Evolutionary conservation across 1,140 invertebrate genomes (phyloP).

Genomic region (Mercenaria mercenaria): DNA sequence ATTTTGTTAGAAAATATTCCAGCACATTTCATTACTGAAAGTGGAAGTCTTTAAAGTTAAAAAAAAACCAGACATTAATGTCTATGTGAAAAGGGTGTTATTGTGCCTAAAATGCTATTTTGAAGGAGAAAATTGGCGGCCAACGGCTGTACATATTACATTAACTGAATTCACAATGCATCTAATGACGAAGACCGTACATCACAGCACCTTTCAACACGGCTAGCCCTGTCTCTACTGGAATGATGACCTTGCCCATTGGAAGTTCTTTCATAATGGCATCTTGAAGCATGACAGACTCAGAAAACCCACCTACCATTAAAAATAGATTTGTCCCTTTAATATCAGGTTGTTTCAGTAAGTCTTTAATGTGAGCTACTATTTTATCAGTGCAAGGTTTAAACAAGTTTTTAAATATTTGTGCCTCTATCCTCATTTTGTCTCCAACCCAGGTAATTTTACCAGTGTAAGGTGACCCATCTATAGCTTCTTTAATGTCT

Average conservation of each 20-base stretch:
- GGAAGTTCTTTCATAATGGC: constrained; percentile 45
- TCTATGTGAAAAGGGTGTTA: no score
- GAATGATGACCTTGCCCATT: constrained; percentile 28
- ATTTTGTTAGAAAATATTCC: no score
- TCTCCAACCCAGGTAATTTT: constrained; percentile 45
- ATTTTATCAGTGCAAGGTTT: constrained; percentile 50
- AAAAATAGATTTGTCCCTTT: constrained; percentile 38
- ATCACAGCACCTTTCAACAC: constrained; percentile 61
- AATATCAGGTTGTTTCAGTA: constrained; percentile 31
- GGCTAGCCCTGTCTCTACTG: constrained; percentile 9
- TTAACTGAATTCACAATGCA: no score
- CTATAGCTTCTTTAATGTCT: constrained; percentile 36
- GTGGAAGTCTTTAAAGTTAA: no score
- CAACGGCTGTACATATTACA: no score
- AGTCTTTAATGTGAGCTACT: constrained; percentile 26
- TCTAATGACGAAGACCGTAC: constrained; percentile 49
- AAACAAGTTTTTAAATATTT: constrained; percentile 47
- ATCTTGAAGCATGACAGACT: constrained; percentile 46
- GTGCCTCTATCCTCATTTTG: constrained; percentile 46
- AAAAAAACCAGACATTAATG: no score
- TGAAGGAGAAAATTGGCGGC: no score
- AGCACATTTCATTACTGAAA: no score
- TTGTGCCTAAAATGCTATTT: no score
- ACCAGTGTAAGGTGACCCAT: constrained; percentile 6
- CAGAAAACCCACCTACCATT: constrained; percentile 68